Base-by-base conservation (phyloP, 2,113 vertebrate genomes). In the Fulica atra region DNA sequence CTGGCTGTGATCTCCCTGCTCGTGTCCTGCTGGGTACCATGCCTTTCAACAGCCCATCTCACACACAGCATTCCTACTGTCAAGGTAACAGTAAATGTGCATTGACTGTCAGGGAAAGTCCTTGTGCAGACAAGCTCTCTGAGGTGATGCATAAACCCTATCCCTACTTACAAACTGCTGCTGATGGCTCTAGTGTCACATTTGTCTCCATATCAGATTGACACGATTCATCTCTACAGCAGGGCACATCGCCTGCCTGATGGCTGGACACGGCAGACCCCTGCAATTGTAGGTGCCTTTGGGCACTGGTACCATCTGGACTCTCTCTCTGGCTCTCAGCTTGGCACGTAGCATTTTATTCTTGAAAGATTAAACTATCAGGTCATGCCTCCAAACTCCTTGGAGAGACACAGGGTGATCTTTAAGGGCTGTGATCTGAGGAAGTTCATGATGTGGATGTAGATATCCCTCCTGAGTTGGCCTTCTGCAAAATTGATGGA, bases 231-330 rank as follows among this genome's bases (percentile, higher is more conserved):
- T 38, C 29, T 76, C 51, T 84, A 31, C 48, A 48, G 61, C 18
- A 6, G 13, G 53, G 48, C 48, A 44, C n/a, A 20, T 5, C 31
- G 9, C 53, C 86, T 81, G 51, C 0, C 0, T 65, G 57, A 56
- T 61, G 7, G 71, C 53, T 81, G 87, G 33, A 36, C 21, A 23
- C 12, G 61, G 25, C 1, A 2, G 70, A 26, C 1, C 16, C 29
- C 54, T 59, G 31, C 28, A 72, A 3, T 33, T 65, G 70, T 7
- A 50, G 61, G 20, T 80, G 79, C 59, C 85, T 85, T 56, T 69
- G 71, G 74, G 50, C 51, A 50, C 61, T 91, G 80, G 28, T 18
- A 31, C 85, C 82, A 65, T 82, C 81, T 95, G 89, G 51, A 51
- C 16, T 60, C 29, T 54, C 16, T 60, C 33, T 80, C 65, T 86